phyloP scores from a whole-genome alignment of 1,140 invertebrate species.

The Neocloeon triangulifer region DNA sequence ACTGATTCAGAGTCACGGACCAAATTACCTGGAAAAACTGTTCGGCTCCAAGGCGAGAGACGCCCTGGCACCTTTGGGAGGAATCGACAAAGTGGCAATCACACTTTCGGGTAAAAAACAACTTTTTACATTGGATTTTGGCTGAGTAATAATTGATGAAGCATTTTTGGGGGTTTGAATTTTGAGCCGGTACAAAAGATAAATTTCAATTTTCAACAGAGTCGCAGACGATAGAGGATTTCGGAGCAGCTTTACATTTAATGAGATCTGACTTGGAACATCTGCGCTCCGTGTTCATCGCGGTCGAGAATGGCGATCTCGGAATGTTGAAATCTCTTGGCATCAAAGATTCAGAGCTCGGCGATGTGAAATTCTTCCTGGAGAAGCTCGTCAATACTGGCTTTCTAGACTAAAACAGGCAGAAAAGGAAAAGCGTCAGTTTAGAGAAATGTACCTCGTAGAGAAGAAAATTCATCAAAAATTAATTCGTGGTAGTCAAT shows the following conservation, averaged over 20 bases:
- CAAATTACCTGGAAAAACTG: constrained; percentile 87
- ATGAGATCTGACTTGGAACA: constrained; percentile 76
- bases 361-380: constrained; percentile 93
- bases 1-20: constrained; percentile 76
- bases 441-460: constrained; percentile 1
- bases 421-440: too few species aligned
- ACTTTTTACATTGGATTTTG: background rate
- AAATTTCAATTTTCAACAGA: too few species aligned
- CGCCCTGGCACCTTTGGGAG: constrained; percentile 68
- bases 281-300: constrained; percentile 81
- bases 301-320: constrained; percentile 85
- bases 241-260: constrained; percentile 63
- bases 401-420: constrained; percentile 74
- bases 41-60: constrained; percentile 85
- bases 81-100: constrained; percentile 83
- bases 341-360: constrained; percentile 84
- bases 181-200: too few species aligned
- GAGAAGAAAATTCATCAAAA: too few species aligned
- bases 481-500: too few species aligned
- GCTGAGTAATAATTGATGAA: background rate
- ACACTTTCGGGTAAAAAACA: constrained; percentile 62
- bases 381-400: constrained; percentile 92
- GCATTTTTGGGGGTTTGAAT: background rate
- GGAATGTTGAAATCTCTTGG: constrained; percentile 83
- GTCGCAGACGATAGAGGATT: constrained; percentile 89